Conservation (phyloP, 2,113 vertebrate species). For the Rhizomys pruinosus region DNA sequence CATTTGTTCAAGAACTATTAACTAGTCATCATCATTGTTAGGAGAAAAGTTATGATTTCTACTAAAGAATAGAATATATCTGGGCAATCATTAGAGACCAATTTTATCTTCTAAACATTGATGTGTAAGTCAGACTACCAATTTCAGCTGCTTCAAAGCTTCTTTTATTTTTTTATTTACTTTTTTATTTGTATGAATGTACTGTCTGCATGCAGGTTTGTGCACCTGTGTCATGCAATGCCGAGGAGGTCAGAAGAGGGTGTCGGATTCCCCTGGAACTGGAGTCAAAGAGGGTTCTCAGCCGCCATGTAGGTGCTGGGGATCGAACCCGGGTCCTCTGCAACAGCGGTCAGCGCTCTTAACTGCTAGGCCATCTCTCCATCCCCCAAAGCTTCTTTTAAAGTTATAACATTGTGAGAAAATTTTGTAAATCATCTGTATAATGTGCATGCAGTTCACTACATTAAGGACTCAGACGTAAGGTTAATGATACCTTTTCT, state of each 20-base stretch:
- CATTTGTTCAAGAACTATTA: conserved; percentile 69
- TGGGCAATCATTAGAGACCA: conserved; percentile 40
- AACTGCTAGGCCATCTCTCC: too few relatives aligned
- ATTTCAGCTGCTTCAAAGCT: conserved; percentile 15
- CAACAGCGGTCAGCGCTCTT: too few relatives aligned
- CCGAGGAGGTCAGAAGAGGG: too few relatives aligned
- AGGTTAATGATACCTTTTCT: background rate
- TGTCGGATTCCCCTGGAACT: too few relatives aligned
- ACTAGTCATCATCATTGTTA: conserved; percentile 19
- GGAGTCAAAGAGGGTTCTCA: too few relatives aligned
- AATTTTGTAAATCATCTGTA: conserved; percentile 46
- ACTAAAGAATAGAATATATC: conserved; percentile 26
- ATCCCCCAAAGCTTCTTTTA: background rate
- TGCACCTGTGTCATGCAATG: too few relatives aligned
- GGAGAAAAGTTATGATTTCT: conserved; percentile 57
- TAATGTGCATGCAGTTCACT: background rate
- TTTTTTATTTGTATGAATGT: too few relatives aligned
- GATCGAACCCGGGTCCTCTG: too few relatives aligned
- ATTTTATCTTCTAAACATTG: conserved; percentile 48
- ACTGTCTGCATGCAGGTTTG: too few relatives aligned
- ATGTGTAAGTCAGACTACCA: conserved; percentile 32
- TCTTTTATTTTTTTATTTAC: too few relatives aligned
- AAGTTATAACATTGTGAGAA: conserved; percentile 25
- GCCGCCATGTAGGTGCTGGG: too few relatives aligned
- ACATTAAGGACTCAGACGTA: conserved; percentile 7